These are phyloP conservation scores for Drosophila gunungcola DNA, from an alignment of 1,140 invertebrate genomes.

Conservation along the genomic window DNA sequence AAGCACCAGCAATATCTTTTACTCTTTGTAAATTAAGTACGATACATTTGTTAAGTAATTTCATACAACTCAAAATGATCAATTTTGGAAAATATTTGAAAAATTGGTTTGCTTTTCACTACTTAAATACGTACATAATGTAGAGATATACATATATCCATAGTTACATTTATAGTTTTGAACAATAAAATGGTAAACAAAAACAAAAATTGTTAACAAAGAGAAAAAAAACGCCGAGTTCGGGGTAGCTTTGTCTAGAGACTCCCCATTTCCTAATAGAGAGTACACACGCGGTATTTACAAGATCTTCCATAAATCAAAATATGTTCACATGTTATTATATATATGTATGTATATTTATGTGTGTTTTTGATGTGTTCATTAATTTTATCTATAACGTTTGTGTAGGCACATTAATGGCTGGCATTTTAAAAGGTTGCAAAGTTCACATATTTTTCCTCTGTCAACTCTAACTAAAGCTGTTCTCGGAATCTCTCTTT, in stretches of 20 bases:
- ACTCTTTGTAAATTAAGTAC: conserved; percentile 76
- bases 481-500: conserved; percentile 4
- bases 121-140: conserved; percentile 48
- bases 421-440: conserved; percentile 57
- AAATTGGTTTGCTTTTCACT: conserved; percentile 43
- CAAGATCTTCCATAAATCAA: conserved; percentile 52
- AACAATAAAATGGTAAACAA: conserved; percentile 72
- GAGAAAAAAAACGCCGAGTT: conserved; percentile 39
- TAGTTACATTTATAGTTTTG: conserved; percentile 45
- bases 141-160: conserved; percentile 38
- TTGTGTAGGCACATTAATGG: conserved; percentile 9
- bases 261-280: conserved; percentile 28
- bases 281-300: conserved; percentile 70
- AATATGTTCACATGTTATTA: conserved; percentile 21
- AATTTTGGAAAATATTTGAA: conserved; percentile 29
- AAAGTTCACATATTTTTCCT: neutral
- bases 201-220: conserved; percentile 74
- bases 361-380: conserved; percentile 12
- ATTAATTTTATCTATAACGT: conserved; percentile 28
- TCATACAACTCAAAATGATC: conserved; percentile 19
- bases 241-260: conserved; percentile 16
- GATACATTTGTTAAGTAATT: conserved; percentile 38
- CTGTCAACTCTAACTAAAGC: conserved; percentile 16
- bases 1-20: conserved; percentile 46
- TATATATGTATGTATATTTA: conserved; percentile 28